Evolutionary conservation across 1,140 invertebrate species (phyloP).

Genomic region (Lamellibrachia luymesi): DNA sequence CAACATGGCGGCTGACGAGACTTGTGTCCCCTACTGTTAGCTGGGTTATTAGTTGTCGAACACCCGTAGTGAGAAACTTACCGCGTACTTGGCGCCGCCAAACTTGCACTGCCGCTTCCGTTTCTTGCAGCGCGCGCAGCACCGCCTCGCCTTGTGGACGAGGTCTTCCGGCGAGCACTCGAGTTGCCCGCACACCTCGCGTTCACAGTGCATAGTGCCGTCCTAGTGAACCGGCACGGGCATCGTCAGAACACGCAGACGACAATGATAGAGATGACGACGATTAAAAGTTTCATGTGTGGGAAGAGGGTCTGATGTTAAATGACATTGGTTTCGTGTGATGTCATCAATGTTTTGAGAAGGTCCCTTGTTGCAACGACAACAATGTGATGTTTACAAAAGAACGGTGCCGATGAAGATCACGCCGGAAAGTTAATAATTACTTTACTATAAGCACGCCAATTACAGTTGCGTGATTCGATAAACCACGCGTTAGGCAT

Average conservation of each 20-base stretch:
- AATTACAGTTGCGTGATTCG: background rate
- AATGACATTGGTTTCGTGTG: too few species aligned
- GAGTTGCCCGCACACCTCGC: background rate
- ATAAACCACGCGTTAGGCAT: background rate
- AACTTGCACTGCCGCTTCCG: constrained; percentile 7
- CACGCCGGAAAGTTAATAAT: background rate
- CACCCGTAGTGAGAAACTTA: background rate
- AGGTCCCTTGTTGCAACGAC: too few species aligned
- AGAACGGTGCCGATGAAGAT: background rate
- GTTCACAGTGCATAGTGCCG: constrained; percentile 14
- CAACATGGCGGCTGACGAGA: too few species aligned
- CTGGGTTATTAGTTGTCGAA: too few species aligned
- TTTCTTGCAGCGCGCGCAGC: constrained; percentile 9
- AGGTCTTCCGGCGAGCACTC: background rate
- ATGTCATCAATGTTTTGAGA: too few species aligned
- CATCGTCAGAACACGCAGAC: too few species aligned
- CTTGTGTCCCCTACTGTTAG: too few species aligned
- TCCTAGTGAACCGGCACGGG: background rate
- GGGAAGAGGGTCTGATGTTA: too few species aligned
- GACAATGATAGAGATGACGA: too few species aligned
- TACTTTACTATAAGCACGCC: background rate
- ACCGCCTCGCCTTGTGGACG: constrained; percentile 1
- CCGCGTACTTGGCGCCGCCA: background rate
- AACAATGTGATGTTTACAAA: background rate
- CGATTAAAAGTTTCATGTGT: background rate